Percentiles rank a stretch among this genome's conserved stretches.
Evolutionary conservation across 2,113 vertebrate genomes (phyloP).

Genomic region (Numida meleagris): DNA sequence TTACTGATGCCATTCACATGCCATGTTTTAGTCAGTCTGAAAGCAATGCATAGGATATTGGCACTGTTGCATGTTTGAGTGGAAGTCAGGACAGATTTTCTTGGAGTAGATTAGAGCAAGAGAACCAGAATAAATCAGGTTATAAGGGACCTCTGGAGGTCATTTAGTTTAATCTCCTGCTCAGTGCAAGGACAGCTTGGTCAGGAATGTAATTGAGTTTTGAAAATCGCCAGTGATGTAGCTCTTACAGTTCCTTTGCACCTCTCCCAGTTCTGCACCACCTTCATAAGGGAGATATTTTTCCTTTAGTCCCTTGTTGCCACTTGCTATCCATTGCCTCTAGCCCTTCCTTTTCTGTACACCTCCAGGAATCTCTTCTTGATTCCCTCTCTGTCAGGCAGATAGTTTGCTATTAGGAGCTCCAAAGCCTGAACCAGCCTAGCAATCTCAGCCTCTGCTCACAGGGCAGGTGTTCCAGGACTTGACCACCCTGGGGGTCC

Average conservation of each 20-base stretch:
- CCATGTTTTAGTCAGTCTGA: background rate
- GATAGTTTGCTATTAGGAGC: background rate
- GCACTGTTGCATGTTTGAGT: background rate
- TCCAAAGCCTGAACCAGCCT: background rate
- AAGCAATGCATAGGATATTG: background rate
- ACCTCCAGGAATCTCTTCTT: background rate
- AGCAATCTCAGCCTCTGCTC: background rate
- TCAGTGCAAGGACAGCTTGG: background rate
- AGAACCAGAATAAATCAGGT: background rate
- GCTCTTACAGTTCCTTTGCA: background rate
- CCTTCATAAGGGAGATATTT: background rate
- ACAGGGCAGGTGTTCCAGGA: background rate
- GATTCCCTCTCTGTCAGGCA: background rate
- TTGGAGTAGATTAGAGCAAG: background rate
- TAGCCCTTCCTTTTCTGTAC: background rate
- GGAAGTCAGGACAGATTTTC: background rate
- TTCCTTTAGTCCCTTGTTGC: background rate
- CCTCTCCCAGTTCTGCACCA: background rate
- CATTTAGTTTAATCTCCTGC: background rate
- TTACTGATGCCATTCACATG: background rate
- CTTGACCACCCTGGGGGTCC: accelerated
- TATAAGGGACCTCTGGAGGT: background rate
- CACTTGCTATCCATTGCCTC: background rate
- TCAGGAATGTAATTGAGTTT: background rate
- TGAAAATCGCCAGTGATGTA: background rate